Percentiles rank a stretch among this genome's conserved stretches.
Evolutionary conservation across 1,140 invertebrate genomes (phyloP).

Genomic region (Drosophila kepulauana): DNA sequence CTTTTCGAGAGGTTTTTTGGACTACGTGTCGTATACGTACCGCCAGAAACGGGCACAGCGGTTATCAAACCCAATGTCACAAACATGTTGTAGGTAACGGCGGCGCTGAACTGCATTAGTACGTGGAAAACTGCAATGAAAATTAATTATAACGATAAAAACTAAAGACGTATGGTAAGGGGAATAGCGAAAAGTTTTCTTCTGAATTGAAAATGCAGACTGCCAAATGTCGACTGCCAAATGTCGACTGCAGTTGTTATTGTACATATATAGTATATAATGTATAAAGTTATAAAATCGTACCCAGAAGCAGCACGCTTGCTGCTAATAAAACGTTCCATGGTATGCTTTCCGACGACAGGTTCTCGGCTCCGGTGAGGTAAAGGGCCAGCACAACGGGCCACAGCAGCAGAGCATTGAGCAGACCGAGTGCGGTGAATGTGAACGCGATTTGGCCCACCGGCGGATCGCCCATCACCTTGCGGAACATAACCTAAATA

Average conservation of each 20-base stretch:
- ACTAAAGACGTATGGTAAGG: neutral
- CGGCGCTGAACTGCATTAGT: conserved; percentile 95
- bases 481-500: conserved; percentile 93
- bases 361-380: conserved; percentile 92
- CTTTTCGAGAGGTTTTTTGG: conserved; percentile 14
- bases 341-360: conserved; percentile 91
- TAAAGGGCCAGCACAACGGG: conserved; percentile 93
- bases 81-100: conserved; percentile 96
- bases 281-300: conserved; percentile 31
- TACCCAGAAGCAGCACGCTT: conserved; percentile 91
- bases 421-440: conserved; percentile 93
- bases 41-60: conserved; percentile 96
- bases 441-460: conserved; percentile 95
- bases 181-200: conserved; percentile 33
- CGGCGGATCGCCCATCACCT: conserved; percentile 95
- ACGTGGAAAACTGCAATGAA: conserved; percentile 93
- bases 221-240: too few relatives aligned
- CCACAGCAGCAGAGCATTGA: conserved; percentile 94
- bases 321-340: conserved; percentile 92
- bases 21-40: conserved; percentile 86
- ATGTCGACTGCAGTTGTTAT: too few relatives aligned
- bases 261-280: neutral
- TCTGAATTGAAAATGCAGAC: conserved; percentile 14
- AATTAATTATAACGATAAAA: conserved; percentile 73
- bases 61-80: conserved; percentile 96